Base-by-base conservation (phyloP, 2,888 invertebrate genomes). In the Tiliacea aurago region DNA sequence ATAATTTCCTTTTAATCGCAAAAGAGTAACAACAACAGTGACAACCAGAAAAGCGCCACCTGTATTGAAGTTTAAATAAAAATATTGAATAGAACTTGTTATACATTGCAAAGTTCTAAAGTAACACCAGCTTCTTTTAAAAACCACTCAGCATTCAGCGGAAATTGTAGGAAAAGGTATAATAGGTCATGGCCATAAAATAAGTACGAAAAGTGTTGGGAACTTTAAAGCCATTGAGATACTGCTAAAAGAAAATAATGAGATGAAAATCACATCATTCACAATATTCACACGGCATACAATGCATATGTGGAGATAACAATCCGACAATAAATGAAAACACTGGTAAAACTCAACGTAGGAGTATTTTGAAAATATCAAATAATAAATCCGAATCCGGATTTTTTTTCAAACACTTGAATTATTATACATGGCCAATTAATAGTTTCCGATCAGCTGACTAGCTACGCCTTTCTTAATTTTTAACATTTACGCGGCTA, bases 91-190 rank as follows among this genome's bases (percentile, higher is more conserved):
- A 23, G 18, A 18, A 10, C 2, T 4, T 23, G 18, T 73, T 53
- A 28, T 9, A 20, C 28, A 18, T 23, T 43, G 9, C 18, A 43
- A 56, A n/a, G n/a, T n/a, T n/a, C n/a, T n/a, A n/a, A n/a, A 43
- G 49, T 56, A 15, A 4, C 18, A 9, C 3, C 23, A n/a, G 9
- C n/a, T 11, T 15, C 1, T 33, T 56, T 63, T 56, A 63, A 49
- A 74, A 56, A 7, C n/a, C 63, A 56, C 45, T 59, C 41, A 15
- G 23, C 41, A 53, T 68, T 41, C 59, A 53, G 41, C 18, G 53
- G 49, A 68, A 77, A 77, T 76, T 68, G 53, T 13, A 41, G 37
- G 15, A 33, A 66, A 59, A 76, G n/a, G 66, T 67, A 28, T 28
- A 28, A 28, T 28, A 28, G 28, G 11, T 20, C 20, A 20, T 37